Base-by-base conservation (phyloP, 2,113 vertebrate genomes). In the Etheostoma cragini region DNA sequence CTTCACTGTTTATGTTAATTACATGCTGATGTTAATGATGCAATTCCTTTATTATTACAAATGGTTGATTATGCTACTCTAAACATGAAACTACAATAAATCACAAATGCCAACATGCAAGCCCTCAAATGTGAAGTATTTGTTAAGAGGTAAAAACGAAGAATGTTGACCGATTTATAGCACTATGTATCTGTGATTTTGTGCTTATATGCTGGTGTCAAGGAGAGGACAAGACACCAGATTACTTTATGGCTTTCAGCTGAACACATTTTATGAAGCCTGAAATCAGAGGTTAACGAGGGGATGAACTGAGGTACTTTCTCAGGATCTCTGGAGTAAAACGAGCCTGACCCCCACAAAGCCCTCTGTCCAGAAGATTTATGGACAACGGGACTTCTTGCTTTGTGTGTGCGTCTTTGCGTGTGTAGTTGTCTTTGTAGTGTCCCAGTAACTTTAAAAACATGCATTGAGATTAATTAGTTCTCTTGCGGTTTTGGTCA, bases 261-360 rank as follows among this genome's bases (percentile, higher is more conserved):
- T 86, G 58, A 88, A 72, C 53, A 80, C 13, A 73, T 89, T 92
- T 91, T 76, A 87, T 86, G 80, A 84, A 83, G 83, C 88, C 73
- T 93, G 89, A 92, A 88, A 89, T 87, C 57, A 15, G 62, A 85
- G 87, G 86, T 91, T 89, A 90, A 91, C 80, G 78, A 45, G 16
- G 47, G 57, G 88, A 60, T 85, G 83, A 87, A 85, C 86, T 66
- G 71, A 84, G 26, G 54, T 68, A 63, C 58, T 92, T 91, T 87
- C 82, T 86, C 86, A 81, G 70, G 80, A 67, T 87, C 71, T 87
- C 61, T 68, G 65, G 79, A 68, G 80, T 69, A 81, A 80, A 67
- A 84, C 19, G 69, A 63, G 47, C 46, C 65, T 68, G 80, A 87
- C 87, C 84, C 30, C 64, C 53, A 52, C 47, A 52, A 64, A 75